Conservation (phyloP, 2,113 vertebrate genomes). For the Caracal caracal region DNA sequence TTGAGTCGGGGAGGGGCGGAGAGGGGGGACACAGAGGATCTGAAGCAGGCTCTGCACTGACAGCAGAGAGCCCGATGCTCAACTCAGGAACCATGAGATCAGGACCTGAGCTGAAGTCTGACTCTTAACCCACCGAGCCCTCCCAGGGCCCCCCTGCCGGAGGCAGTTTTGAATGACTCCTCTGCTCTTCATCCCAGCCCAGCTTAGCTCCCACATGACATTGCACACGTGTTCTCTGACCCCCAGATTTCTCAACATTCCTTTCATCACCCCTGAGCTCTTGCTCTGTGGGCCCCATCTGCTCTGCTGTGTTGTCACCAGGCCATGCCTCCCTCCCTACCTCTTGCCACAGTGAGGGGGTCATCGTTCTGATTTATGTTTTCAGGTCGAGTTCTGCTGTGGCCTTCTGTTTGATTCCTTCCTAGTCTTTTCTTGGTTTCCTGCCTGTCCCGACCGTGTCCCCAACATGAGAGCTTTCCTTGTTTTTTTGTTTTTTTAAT, state of each 20-base stretch:
- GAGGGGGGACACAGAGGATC: too few species aligned
- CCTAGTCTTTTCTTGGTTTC: not conserved
- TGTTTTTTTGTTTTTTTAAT: too few species aligned
- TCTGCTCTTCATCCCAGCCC: conserved; percentile 35
- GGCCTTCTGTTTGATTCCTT: not conserved
- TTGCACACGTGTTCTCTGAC: conserved; percentile 54
- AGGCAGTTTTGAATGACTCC: conserved; percentile 69
- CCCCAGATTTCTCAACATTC: not conserved
- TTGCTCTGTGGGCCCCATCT: not conserved
- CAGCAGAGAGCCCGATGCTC: too few species aligned
- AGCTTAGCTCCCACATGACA: accelerated
- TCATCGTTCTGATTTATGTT: not conserved
- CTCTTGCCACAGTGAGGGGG: not conserved
- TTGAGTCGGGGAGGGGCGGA: too few species aligned
- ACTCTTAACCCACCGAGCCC: too few species aligned
- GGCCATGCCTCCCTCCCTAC: not conserved
- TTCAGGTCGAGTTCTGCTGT: not conserved
- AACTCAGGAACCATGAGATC: too few species aligned
- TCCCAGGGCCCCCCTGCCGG: not conserved
- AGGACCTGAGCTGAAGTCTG: too few species aligned
- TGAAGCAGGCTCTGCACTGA: too few species aligned
- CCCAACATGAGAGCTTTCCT: not conserved
- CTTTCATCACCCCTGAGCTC: not conserved
- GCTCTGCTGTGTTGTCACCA: not conserved
- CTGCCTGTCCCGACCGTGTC: not conserved